Evolutionary conservation across 2,888 invertebrate species (phyloP).

Genomic region (Nemotelus pantherinus): DNA sequence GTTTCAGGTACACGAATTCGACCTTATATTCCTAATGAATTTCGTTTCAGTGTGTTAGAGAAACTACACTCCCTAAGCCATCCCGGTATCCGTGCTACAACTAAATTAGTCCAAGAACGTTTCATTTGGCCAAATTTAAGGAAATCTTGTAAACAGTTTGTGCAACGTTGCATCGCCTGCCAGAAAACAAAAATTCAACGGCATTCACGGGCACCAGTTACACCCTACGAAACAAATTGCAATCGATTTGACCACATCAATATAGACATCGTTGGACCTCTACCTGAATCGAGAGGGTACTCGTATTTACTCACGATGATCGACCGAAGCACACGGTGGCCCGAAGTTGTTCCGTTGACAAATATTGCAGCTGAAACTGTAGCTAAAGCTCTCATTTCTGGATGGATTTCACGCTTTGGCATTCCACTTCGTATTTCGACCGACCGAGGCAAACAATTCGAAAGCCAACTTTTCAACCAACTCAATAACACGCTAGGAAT

Average conservation of each 20-base stretch:
- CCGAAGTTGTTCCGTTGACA: no score
- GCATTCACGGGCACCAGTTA: constrained; percentile 7
- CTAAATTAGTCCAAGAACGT: constrained; percentile 8
- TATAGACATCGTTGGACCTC: constrained; percentile 63
- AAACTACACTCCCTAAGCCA: constrained; percentile 14
- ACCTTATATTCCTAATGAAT: constrained; percentile 37
- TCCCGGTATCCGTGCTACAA: constrained; percentile 25
- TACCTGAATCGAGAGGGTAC: constrained; percentile 56
- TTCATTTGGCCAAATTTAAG: constrained; percentile 43
- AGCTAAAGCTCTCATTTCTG: no score
- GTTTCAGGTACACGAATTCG: constrained; percentile 11
- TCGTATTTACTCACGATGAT: constrained; percentile 22
- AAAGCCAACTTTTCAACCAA: no score
- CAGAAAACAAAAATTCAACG: constrained; percentile 15
- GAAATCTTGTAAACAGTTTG: neutral
- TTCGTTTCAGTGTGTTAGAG: constrained; percentile 24
- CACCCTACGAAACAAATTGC: neutral
- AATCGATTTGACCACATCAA: constrained; percentile 58
- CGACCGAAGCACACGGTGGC: neutral
- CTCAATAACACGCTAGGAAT: no score
- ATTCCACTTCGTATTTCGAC: no score
- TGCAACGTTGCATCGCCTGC: neutral
- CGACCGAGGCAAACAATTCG: no score
- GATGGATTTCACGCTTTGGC: no score
- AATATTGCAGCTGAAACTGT: no score